Evolutionary conservation across 2,113 vertebrate species (phyloP), one percentile per base, ranked within the genome.

Genomic region (Pelodiscus sinensis): DNA sequence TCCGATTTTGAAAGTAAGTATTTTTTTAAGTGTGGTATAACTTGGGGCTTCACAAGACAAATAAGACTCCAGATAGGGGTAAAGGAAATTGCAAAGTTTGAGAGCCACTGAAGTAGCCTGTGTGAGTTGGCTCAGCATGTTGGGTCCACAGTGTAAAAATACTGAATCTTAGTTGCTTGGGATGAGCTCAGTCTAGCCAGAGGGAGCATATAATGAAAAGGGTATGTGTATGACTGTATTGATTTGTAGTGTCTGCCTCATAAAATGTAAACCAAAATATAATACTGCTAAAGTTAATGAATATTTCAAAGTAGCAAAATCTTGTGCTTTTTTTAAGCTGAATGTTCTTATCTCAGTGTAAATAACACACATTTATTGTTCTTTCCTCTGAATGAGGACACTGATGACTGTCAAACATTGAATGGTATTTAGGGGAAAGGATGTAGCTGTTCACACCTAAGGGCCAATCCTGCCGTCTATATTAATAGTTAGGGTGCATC

Each of bases 151-250:
- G 38, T 4, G 9, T 15, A 18, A 50, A 90, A 65, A 44, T 2
- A 4, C 1, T 71, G 65, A 71, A 19, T 35, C 65, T 11, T 16
- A 27, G 65, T 68, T 92, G 19, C 13, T 65, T 79, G 51, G 83
- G 57, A 58, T 84, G 10, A 4, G 0, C 57, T 75, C 62, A 81
- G 31, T 18, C 60, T 60, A 38, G 1, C 56, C 0, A 0, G 55
- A 51, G 21, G 3, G 27, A n/a, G 12, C 10, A 50, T 68, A 8
- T 12, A 5, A 2, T 1, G 29, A n/a, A 44, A 9, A 16, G 24
- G 11, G 16, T 54, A 55, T 38, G 10, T 9, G 1, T 1, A 16
- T 55, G 38, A 50, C 38, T 35, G n/a, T 5, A 4, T 1, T 5
- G 15, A 19, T 11, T 27, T 35, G n/a, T 29, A 19, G n/a, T 38